Percentiles rank a stretch among this genome's conserved stretches.
These are phyloP conservation scores for Coenonympha arcania DNA, from an alignment of 2,888 invertebrate species.

Conservation along the genomic window DNA sequence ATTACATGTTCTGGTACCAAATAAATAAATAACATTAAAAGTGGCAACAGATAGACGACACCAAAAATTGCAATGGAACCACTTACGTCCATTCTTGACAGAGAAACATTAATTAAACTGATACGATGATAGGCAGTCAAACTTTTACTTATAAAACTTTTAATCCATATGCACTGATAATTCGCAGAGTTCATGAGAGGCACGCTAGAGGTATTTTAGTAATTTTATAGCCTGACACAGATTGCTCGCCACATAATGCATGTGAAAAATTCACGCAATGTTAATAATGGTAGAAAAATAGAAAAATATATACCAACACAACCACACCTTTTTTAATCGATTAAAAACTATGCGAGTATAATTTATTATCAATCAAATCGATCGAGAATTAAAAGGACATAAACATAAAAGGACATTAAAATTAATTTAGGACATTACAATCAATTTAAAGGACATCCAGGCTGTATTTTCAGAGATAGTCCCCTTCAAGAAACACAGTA, in stretches of 20 bases:
- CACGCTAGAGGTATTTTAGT: conserved; percentile 11
- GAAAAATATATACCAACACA: neutral
- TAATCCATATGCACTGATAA: neutral
- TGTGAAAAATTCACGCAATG: conserved; percentile 11
- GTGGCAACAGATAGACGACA: too few species aligned
- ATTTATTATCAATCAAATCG: neutral
- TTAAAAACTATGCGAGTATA: neutral
- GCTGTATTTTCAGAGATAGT: too few species aligned
- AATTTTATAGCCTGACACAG: conserved; percentile 19
- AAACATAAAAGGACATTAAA: too few species aligned
- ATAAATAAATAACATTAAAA: too few species aligned
- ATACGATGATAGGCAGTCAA: neutral
- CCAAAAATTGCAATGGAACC: too few species aligned
- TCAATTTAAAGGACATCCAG: too few species aligned
- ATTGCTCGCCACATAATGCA: conserved; percentile 15
- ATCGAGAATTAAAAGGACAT: too few species aligned
- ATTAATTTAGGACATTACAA: too few species aligned
- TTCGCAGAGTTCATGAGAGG: neutral
- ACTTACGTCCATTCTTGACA: too few species aligned
- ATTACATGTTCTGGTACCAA: too few species aligned
- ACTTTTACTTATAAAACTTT: neutral
- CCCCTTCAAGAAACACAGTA: too few species aligned
- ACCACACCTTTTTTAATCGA: conserved; percentile 1
- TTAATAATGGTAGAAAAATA: neutral
- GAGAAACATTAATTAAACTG: too few species aligned